Percentiles rank a stretch among this genome's conserved stretches.
Conservation (phyloP, 2,113 vertebrate species). For the Myiopsitta monachus region DNA sequence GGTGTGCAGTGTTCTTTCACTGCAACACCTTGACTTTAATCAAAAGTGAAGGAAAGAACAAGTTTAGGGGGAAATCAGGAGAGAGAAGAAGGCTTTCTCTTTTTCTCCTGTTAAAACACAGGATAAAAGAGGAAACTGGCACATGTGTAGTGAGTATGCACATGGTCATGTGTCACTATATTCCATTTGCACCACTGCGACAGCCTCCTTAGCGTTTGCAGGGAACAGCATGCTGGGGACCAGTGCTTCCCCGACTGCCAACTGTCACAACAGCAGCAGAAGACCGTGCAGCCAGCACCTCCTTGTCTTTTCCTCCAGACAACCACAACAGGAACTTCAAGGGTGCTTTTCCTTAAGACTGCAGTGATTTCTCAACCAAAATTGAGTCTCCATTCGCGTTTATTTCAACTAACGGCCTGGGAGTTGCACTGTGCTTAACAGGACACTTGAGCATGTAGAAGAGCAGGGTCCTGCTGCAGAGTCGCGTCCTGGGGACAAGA, state of each 20-base stretch:
- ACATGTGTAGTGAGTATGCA: accelerated
- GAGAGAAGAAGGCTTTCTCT: background rate
- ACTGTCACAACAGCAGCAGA: background rate
- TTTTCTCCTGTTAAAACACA: background rate
- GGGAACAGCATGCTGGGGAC: background rate
- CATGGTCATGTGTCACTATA: accelerated
- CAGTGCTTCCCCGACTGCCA: accelerated
- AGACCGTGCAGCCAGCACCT: background rate
- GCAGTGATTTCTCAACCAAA: background rate
- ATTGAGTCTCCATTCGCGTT: background rate
- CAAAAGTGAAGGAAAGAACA: background rate
- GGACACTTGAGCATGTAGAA: background rate
- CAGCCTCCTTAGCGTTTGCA: background rate
- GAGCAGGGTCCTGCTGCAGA: conserved; percentile 18
- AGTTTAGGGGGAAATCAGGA: background rate
- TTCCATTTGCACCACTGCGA: background rate
- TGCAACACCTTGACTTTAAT: background rate
- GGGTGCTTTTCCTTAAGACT: background rate
- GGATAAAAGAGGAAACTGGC: background rate
- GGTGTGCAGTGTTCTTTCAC: background rate
- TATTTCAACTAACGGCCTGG: accelerated
- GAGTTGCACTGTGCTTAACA: background rate
- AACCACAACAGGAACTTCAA: background rate
- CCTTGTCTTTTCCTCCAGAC: background rate
- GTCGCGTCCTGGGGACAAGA: background rate